Evolutionary conservation across 2,797 vertebrate species (phyloP), one percentile per base, ranked within the genome.

Genomic region (Gambelia wislizenii): DNA sequence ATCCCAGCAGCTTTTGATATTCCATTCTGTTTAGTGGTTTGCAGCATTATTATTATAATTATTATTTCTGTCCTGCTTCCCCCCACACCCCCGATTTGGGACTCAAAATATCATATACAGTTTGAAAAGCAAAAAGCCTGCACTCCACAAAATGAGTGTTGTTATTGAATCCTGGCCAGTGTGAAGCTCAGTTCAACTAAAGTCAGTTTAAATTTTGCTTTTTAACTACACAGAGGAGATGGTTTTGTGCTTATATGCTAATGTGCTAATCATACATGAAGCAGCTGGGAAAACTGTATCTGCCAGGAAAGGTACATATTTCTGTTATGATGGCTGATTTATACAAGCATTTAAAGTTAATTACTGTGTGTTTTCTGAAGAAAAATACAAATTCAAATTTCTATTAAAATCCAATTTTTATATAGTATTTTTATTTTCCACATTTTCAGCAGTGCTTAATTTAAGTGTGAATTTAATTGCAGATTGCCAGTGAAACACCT

Each of bases 401-500:
- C 89, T 91, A 72, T 89, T 33, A 33, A 30, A 30, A 83, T 49
- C 89, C 84, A 80, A 69, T 56, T 91, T 14, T 85, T 47, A 1
- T 69, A 30, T 87, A 77, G 33, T 91, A 42, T 75, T 84, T 94
- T 92, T 59, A 36, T 91, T 88, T 88, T 92, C n/a, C 16, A 91
- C 20, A 86, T 44, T 27, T 88, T 20, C 54, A 87, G 33, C 85
- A 86, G 86, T 90, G 36, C 18, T 74, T 94, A 84, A 39, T 77
- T 72, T 59, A 76, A 82, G 22, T 33, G 2, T 92, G 67, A 89
- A 92, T 95, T 94, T 95, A 84, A 91, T 96, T 97, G 88, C 97
- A 99, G 99, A 99, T 99, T 96, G 98, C 99, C 93, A 99, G 98
- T 91, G 99, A 99, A 98, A 99, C 99, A 0, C 99, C 99, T 83